A percentile compares a stretch with the other conserved stretches of the same genome.
phyloP scores from a whole-genome alignment of 2,888 invertebrate species.

The Harmothoe impar region DNA sequence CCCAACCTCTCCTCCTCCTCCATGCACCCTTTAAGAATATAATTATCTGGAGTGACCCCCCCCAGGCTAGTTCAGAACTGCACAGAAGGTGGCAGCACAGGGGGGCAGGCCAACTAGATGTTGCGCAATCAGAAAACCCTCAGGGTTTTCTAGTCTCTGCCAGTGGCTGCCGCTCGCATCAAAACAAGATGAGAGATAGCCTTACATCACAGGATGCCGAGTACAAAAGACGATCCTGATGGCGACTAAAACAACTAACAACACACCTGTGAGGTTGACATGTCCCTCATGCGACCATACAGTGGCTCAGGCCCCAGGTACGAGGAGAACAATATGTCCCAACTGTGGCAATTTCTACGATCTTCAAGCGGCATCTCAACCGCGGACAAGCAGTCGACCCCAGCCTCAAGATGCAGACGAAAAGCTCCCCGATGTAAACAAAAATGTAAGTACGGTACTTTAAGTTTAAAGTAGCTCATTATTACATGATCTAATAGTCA shows the following conservation, averaged over 20 bases:
- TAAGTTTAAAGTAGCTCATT: background rate
- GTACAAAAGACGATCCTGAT: background rate
- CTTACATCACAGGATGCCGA: slow-evolving; percentile 4
- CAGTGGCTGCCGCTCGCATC: background rate
- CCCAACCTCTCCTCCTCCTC: too few relatives aligned
- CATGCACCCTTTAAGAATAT: too few relatives aligned
- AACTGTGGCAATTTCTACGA: slow-evolving; percentile 82
- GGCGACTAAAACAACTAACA: slow-evolving; percentile 54
- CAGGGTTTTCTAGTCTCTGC: too few relatives aligned
- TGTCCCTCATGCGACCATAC: slow-evolving; percentile 79
- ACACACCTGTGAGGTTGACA: slow-evolving; percentile 53
- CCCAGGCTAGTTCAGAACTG: too few relatives aligned
- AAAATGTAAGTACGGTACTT: slow-evolving; percentile 53
- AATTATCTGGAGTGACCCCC: too few relatives aligned
- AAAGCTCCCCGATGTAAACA: slow-evolving; percentile 30
- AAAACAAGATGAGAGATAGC: slow-evolving; percentile 26
- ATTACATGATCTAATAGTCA: too few relatives aligned
- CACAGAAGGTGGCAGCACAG: too few relatives aligned
- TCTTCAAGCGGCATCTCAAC: slow-evolving; percentile 60
- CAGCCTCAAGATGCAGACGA: slow-evolving; percentile 1
- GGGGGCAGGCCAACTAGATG: too few relatives aligned
- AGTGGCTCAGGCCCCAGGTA: slow-evolving; percentile 77
- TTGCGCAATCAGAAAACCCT: too few relatives aligned
- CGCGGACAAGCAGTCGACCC: background rate
- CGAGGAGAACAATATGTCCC: slow-evolving; percentile 81